A percentile compares a stretch with the other conserved stretches of the same genome.
phyloP scores from a whole-genome alignment of 2,888 invertebrate genomes.

The Sclerodermus sp. region DNA sequence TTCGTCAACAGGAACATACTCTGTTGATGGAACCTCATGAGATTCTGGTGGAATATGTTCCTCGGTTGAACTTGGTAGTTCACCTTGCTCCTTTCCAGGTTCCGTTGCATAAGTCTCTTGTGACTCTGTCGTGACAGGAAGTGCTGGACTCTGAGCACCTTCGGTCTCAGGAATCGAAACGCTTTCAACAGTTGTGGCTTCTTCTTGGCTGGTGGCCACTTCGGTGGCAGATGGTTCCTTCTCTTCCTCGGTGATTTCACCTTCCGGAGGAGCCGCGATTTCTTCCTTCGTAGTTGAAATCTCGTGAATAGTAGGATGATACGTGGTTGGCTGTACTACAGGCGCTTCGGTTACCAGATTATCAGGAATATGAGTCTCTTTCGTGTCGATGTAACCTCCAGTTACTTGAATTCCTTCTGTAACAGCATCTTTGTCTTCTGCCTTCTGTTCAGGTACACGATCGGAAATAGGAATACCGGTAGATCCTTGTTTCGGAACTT shows the following conservation, averaged over 20 bases:
- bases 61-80: conserved; percentile 8
- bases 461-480: conserved; percentile 40
- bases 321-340: conserved; percentile 29
- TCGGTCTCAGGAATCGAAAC: conserved; percentile 13
- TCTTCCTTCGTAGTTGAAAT: no score
- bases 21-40: conserved; percentile 5
- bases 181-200: conserved; percentile 15
- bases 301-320: conserved; percentile 31
- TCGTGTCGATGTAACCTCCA: conserved; percentile 28
- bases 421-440: conserved; percentile 43
- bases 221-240: conserved; percentile 9
- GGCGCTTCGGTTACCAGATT: conserved; percentile 37
- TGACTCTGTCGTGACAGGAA: conserved; percentile 9
- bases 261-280: conserved; percentile 12
- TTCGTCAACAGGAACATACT: conserved; percentile 24
- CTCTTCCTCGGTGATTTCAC: conserved; percentile 7
- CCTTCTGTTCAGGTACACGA: conserved; percentile 41
- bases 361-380: conserved; percentile 27
- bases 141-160: conserved; percentile 14
- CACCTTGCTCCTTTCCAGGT: conserved; percentile 14
- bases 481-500: conserved; percentile 33
- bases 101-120: conserved; percentile 4
- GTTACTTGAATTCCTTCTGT: conserved; percentile 32
- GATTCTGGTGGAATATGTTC: background rate
- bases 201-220: conserved; percentile 4